phyloP scores from a whole-genome alignment of 2,113 vertebrate genomes.

The Cyanistes caeruleus region DNA sequence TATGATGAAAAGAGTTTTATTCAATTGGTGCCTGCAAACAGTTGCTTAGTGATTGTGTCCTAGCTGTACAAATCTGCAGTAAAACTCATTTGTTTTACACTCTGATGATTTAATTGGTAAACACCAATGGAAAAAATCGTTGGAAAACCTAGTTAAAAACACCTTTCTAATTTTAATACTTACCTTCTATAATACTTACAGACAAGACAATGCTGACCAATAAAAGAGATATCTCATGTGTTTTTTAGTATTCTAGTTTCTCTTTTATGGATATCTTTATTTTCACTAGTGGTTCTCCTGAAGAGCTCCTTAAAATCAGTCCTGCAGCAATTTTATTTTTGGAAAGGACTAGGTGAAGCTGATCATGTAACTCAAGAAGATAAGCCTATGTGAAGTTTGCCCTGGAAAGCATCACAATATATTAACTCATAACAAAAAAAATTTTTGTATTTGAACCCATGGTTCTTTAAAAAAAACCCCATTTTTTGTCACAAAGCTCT shows the following conservation, averaged over 20 bases:
- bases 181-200: not conserved
- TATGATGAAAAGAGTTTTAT: not conserved
- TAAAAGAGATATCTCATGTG: not conserved
- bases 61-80: not conserved
- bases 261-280: not conserved
- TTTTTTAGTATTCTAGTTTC: not conserved
- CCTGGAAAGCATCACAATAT: not conserved
- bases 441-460: not conserved
- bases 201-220: not conserved
- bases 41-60: not conserved
- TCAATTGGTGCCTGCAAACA: not conserved
- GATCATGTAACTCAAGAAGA: not conserved
- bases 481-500: not conserved
- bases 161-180: not conserved
- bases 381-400: not conserved
- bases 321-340: not conserved
- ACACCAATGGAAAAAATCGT: not conserved
- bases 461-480: not conserved
- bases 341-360: not conserved
- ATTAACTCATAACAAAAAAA: not conserved
- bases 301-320: not conserved
- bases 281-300: not conserved
- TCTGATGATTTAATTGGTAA: not conserved
- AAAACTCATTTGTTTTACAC: not conserved
- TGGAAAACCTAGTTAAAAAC: not conserved